These are phyloP conservation scores for Torymus aiolomorphi DNA, from an alignment of 2,888 invertebrate genomes.

Conservation along the genomic window DNA sequence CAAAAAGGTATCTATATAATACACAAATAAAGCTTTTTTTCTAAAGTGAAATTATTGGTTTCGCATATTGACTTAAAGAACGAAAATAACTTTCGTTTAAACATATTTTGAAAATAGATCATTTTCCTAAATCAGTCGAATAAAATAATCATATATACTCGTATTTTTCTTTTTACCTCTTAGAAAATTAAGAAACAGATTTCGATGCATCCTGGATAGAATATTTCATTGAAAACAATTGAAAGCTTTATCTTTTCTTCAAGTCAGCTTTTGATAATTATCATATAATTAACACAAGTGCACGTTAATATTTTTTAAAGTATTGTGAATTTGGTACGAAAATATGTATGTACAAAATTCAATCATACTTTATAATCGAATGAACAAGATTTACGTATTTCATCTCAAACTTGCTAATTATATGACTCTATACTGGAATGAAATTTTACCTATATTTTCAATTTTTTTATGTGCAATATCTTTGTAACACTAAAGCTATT, in stretches of 20 bases:
- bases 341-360: no score
- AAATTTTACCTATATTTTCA: no score
- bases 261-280: no score
- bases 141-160: slow-evolving; percentile 46
- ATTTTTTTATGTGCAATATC: no score
- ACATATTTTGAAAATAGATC: slow-evolving; percentile 29
- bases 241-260: background rate
- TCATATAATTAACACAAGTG: no score
- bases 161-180: slow-evolving; percentile 47
- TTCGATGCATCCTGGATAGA: slow-evolving; percentile 49
- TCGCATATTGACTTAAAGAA: slow-evolving; percentile 36
- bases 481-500: no score
- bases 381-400: no score
- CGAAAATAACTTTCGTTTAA: slow-evolving; percentile 48
- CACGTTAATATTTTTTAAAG: no score
- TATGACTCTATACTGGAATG: no score
- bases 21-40: slow-evolving; percentile 38
- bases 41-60: slow-evolving; percentile 41
- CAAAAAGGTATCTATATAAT: slow-evolving; percentile 41
- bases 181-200: slow-evolving; percentile 56
- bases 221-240: slow-evolving; percentile 37
- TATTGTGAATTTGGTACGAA: no score
- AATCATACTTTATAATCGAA: no score
- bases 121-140: slow-evolving; percentile 48
- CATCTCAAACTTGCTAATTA: no score